Percentiles rank a stretch among this genome's conserved stretches.
Conservation (phyloP, 2,113 vertebrate species). For the Smithornis capensis region DNA sequence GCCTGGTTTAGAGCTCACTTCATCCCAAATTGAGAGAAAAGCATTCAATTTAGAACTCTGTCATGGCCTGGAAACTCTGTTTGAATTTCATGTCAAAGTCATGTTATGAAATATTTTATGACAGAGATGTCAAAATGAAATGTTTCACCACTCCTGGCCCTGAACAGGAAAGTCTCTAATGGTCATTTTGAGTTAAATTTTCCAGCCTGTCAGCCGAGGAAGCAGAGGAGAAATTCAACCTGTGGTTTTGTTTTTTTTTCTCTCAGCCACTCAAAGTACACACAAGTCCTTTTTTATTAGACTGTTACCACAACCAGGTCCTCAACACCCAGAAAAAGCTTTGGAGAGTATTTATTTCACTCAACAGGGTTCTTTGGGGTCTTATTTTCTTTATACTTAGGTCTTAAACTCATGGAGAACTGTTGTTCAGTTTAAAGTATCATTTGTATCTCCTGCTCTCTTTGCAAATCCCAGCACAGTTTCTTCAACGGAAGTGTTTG, state of each 20-base stretch:
- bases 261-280: background rate
- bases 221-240: background rate
- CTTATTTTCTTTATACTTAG: background rate
- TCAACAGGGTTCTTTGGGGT: background rate
- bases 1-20: background rate
- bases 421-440: background rate
- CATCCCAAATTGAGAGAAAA: background rate
- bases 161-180: background rate
- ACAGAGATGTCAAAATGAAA: constrained; percentile 18
- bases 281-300: background rate
- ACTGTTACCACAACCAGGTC: background rate
- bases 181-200: constrained; percentile 23
- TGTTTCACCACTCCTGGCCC: background rate
- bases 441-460: background rate
- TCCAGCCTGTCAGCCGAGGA: background rate
- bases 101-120: background rate
- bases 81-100: constrained; percentile 4
- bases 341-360: background rate
- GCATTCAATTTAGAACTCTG: background rate
- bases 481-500: background rate
- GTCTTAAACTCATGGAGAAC: background rate
- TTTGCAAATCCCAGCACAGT: background rate
- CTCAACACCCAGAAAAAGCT: background rate
- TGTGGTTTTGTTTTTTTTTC: background rate
- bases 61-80: background rate